phyloP scores from a whole-genome alignment of 2,797 vertebrate genomes.

The Iguana delicatissima region DNA sequence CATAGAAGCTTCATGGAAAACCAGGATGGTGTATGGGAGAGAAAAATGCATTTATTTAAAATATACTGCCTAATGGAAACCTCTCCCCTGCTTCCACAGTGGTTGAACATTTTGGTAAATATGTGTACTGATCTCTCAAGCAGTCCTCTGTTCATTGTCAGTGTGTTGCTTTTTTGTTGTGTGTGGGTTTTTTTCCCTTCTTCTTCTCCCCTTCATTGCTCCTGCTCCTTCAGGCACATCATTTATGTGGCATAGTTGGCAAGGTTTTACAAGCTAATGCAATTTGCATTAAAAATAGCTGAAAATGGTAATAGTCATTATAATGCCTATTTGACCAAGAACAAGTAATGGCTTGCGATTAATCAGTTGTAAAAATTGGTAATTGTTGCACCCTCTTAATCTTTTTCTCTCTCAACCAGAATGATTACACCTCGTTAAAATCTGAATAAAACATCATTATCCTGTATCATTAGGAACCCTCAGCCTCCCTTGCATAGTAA shows the following conservation, averaged over 20 bases:
- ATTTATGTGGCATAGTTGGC: constrained; percentile 86
- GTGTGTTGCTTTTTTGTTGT: constrained; percentile 74
- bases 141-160: constrained; percentile 78
- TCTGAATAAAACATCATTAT: constrained; percentile 99
- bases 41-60: constrained; percentile 26
- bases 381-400: constrained; percentile 91
- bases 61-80: constrained; percentile 52
- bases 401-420: constrained; percentile 94
- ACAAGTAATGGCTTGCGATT: constrained; percentile 89
- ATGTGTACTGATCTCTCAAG: constrained; percentile 74
- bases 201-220: constrained; percentile 74
- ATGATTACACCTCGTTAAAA: constrained; percentile 99
- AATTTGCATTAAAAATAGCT: constrained; percentile 90
- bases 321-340: constrained; percentile 89
- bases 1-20: constrained; percentile 22
- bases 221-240: constrained; percentile 84
- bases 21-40: constrained; percentile 16
- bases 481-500: constrained; percentile 92
- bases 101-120: constrained; percentile 77
- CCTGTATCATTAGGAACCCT: constrained; percentile 95
- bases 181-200: background rate
- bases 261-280: constrained; percentile 88
- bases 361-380: constrained; percentile 90
- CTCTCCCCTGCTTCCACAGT: constrained; percentile 39
- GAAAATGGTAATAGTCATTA: constrained; percentile 89